Evolutionary conservation across 2,888 invertebrate species (phyloP), one percentile per base, ranked within the genome.

Genomic region (Netelia melanura): DNA sequence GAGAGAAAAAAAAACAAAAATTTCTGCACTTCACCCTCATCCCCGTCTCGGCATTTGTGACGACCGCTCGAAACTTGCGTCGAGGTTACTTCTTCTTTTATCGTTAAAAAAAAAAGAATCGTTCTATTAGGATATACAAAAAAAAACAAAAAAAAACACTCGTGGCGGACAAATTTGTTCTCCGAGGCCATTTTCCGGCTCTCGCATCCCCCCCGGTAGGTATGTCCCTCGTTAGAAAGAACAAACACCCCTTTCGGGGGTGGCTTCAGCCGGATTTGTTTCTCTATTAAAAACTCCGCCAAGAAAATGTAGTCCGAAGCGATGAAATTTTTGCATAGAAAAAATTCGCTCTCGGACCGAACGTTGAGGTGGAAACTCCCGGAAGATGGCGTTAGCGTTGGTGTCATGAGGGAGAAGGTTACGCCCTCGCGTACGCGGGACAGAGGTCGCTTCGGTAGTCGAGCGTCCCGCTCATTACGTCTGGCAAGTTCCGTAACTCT

Each of bases 401-500:
- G 38, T 38, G 6, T 38, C 38, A 38, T 6, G 6, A 1, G 38
- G 6, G 68, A 78, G 58, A 30, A 58, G 70, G 78, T 78, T 62
- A 62, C 72, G 72, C 70, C 71, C 52, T 38, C 43, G 14, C 10
- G 11, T 48, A 10, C 10, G 14, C 48, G 11, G 48, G 14, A 48
- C 48, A 48, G 48, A 14, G 25, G 64, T 62, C 44, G 64, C 64
- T 54, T 25, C 52, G 61, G 61, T 61, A 61, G 68, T 68, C 68
- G 68, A 48, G 68, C 44, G 54, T 54, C 79, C 65, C 44, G 65
- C 82, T 87, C 87, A 88, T 88, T 88, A 89, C 87, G 89, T 87
- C 87, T 87, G 82, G 78, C 79, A 84, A 91, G 91, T 90, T 86
- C 86, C 80, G 86, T 81, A 89, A 89, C 86, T 88, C 86, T 87